Evolutionary conservation across 2,113 vertebrate species (phyloP), one percentile per base, ranked within the genome.

Genomic region (Rhodinocichla rosea): DNA sequence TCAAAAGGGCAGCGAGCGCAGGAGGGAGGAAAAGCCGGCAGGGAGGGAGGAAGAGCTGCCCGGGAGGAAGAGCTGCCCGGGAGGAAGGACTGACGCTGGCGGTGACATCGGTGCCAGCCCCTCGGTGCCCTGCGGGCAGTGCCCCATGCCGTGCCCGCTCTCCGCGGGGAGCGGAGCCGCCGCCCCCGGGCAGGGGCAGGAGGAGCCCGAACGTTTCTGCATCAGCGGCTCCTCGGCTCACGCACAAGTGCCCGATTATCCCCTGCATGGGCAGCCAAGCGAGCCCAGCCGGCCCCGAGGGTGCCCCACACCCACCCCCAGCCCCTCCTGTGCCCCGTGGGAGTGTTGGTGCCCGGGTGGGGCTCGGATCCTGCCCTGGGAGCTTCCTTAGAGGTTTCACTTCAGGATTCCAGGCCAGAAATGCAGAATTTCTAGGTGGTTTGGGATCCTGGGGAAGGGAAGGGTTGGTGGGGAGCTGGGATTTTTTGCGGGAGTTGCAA

Each of bases 1-100:
- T 14, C 9, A 5, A 42, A 37, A 1, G 11, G 83, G 47, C 22
- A 7, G 40, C 0, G 13, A 21, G 74, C 0, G 1, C 21, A 8
- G 63, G 14, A 44, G 23, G 56, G 52, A 39, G 69, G 40, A 7
- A 13, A 3, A 9, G 1, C 19, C 2, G 50, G 10, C 3, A 49
- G 27, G 42, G 40, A 49, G 27, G 42, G 40, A 56, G 52, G 30
- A 56, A 53, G 4, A 16, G 40, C 40, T 16, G 40, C 6, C 15
- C 15, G 40, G 40, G 40, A 42, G 40, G 40, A 42, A 42, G 15
- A 7, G 40, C 40, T 10, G 27, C 9, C 5, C 22, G 9, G 5
- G 44, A 62, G 13, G 47, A 53, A 55, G 39, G 2, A 16, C 50
- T 47, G 62, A 19, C 40, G 13, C 9, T n/a, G 55, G 6, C 9